Evolutionary conservation across 2,113 vertebrate species (phyloP).

Genomic region (Austrofundulus limnaeus): DNA sequence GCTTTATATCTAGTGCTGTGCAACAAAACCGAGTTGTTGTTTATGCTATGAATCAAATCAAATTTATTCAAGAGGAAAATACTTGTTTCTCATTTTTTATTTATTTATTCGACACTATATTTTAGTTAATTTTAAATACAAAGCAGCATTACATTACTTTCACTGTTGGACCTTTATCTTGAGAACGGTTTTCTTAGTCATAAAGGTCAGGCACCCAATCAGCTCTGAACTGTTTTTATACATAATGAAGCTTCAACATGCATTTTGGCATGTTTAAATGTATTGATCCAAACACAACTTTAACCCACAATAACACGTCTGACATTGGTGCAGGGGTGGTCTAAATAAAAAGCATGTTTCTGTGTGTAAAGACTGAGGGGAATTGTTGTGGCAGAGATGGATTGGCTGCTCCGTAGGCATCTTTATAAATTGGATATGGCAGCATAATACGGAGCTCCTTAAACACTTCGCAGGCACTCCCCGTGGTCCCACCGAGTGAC

Average conservation of each 20-base stretch:
- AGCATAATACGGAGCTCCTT: constrained; percentile 55
- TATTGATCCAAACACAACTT: constrained; percentile 14
- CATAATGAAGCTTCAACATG: neutral
- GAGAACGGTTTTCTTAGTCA: too few relatives aligned
- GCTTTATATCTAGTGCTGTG: neutral
- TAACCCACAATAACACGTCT: constrained; percentile 2
- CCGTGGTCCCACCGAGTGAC: constrained; percentile 47
- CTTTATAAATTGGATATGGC: constrained; percentile 58
- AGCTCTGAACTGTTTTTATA: too few relatives aligned
- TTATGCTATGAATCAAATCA: too few relatives aligned
- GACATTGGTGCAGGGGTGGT: constrained; percentile 5
- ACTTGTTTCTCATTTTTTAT: too few relatives aligned
- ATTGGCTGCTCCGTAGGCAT: constrained; percentile 51
- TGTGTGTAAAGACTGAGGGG: constrained; percentile 41
- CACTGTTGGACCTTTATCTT: too few relatives aligned
- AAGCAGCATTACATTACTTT: too few relatives aligned
- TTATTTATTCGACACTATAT: too few relatives aligned
- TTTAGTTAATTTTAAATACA: too few relatives aligned
- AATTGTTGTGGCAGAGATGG: constrained; percentile 57
- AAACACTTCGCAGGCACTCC: constrained; percentile 50
- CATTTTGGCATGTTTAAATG: neutral
- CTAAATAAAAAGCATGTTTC: constrained; percentile 22
- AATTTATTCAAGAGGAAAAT: too few relatives aligned
- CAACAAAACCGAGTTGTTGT: too few relatives aligned
- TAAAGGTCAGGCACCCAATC: too few relatives aligned